phyloP scores from a whole-genome alignment of 1,140 invertebrate species.

The Hylaeus anthracinus region DNA sequence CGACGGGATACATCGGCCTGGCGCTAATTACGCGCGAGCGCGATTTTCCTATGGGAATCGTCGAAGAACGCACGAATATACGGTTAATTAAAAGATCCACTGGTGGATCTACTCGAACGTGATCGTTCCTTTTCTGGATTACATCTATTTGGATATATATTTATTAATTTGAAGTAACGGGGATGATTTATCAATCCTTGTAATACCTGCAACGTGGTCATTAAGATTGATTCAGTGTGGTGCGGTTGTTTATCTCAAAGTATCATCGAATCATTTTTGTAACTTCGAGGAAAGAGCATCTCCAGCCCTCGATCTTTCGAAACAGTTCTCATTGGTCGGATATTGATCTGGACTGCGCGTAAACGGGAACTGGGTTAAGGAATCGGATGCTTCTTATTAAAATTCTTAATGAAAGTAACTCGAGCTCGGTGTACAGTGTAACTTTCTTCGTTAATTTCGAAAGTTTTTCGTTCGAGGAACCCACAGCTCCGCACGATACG shows the following conservation, averaged over 20 bases:
- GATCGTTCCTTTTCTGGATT: no score
- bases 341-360: background rate
- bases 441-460: slow-evolving; percentile 42
- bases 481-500: background rate
- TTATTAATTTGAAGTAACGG: no score
- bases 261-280: no score
- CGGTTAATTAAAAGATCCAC: background rate
- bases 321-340: background rate
- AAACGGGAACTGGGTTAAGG: background rate
- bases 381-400: slow-evolving; percentile 10
- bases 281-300: no score
- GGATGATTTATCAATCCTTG: no score
- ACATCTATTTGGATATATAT: no score
- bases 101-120: no score
- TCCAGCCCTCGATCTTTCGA: background rate
- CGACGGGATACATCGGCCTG: slow-evolving; percentile 13
- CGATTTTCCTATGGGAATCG: background rate
- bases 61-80: background rate
- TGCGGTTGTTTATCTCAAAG: background rate
- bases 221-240: no score
- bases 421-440: background rate
- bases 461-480: slow-evolving; percentile 18
- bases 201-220: no score
- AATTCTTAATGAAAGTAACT: slow-evolving; percentile 8
- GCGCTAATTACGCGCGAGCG: slow-evolving; percentile 17